phyloP scores from a whole-genome alignment of 2,888 invertebrate genomes.

The Caenorhabditis sp. region DNA sequence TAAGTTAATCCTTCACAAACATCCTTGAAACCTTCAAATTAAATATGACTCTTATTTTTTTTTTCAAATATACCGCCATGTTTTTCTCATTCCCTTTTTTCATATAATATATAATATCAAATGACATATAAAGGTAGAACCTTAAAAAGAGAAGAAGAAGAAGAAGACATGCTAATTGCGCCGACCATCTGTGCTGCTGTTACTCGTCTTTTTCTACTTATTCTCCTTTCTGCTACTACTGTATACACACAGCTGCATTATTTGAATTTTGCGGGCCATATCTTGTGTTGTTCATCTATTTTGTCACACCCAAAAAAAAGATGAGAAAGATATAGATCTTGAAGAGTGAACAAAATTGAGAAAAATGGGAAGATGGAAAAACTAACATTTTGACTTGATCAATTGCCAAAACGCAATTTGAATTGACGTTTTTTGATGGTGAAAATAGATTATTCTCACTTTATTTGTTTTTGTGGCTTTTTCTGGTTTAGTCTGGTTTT shows the following conservation, averaged over 20 bases:
- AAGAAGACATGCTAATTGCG: not conserved
- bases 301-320: not conserved
- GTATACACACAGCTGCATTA: constrained; percentile 1
- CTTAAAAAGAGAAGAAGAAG: not conserved
- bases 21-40: not conserved
- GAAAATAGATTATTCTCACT: not conserved
- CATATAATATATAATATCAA: not conserved
- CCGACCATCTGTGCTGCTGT: not conserved
- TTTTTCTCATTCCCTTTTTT: not conserved
- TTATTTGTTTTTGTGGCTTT: not conserved
- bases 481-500: too few relatives aligned
- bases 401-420: not conserved
- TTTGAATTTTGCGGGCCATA: not conserved
- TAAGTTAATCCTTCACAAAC: not conserved
- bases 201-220: not conserved
- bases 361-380: not conserved
- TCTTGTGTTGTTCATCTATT: not conserved
- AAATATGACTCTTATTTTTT: not conserved
- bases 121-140: not conserved
- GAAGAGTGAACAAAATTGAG: too few relatives aligned
- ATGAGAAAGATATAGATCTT: not conserved
- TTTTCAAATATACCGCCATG: not conserved
- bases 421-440: not conserved
- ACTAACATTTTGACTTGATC: constrained; percentile 1
- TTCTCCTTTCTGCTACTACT: not conserved